Percentiles rank a stretch among this genome's conserved stretches.
phyloP scores from a whole-genome alignment of 2,888 invertebrate genomes.

The Cephus spinipes region DNA sequence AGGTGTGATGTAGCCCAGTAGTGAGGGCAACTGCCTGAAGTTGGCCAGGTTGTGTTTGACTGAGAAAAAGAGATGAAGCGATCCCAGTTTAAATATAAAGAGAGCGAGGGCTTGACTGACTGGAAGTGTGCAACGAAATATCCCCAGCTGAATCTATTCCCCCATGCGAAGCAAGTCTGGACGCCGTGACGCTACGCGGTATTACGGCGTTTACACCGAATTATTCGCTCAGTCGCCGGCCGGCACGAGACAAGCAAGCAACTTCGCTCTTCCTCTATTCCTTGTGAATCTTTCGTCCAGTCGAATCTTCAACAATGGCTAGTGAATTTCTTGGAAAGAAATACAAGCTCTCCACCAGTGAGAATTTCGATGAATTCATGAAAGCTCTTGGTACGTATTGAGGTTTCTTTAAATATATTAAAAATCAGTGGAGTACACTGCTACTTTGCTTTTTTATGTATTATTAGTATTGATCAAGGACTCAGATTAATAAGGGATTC shows the following conservation, averaged over 20 bases:
- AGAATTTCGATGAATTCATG: conserved; percentile 92
- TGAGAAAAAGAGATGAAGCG: neutral
- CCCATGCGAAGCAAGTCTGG: neutral
- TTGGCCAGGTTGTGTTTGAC: neutral
- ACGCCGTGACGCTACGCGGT: neutral
- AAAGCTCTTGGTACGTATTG: conserved; percentile 81
- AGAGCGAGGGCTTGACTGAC: neutral
- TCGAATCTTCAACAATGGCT: conserved; percentile 19
- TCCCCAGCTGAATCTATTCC: neutral
- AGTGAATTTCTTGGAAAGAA: conserved; percentile 75
- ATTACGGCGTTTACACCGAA: neutral
- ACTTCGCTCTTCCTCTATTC: neutral
- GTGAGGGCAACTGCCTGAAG: neutral
- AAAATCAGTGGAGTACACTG: neutral
- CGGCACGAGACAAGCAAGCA: conserved; percentile 1
- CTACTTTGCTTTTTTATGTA: neutral
- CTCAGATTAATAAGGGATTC: neutral
- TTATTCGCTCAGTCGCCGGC: conserved; percentile 6
- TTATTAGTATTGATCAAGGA: neutral
- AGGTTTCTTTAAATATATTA: neutral
- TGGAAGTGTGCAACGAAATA: neutral
- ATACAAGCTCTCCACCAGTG: conserved; percentile 83
- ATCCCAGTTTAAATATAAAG: neutral
- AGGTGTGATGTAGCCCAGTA: neutral
- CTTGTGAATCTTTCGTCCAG: conserved; percentile 19